Base-by-base conservation (phyloP, 2,888 invertebrate genomes). In the Bedellia somnulentella region DNA sequence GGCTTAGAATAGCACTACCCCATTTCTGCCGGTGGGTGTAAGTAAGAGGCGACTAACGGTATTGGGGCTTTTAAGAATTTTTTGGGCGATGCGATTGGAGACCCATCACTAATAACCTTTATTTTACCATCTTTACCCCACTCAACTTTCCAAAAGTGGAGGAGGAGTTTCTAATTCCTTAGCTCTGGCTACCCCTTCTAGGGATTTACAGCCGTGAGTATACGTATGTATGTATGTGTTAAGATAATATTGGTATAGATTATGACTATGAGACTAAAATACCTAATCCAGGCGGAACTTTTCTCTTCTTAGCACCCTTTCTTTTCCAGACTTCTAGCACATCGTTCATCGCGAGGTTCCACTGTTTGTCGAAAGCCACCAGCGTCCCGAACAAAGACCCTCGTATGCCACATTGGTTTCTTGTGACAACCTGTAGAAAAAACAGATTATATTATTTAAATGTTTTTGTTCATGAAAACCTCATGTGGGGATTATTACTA, bases 361-460 rank as follows among this genome's bases (percentile, higher is more conserved):
- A 94, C 56, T 94, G 93, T 52, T 90, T 93, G 64, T 97, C 97
- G 59, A 92, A 97, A 2, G 90, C 90, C 11, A 85, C 80, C 15
- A 96, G 63, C 41, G 81, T 86, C 1, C 90, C 97, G 36, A 83
- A 81, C 35, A 91, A 81, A 36, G 80, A 81, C 3, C 95, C 93
- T 32, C 93, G 77, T 14, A 94, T 64, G 8, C 84, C 83, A 21
- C 68, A 75, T 14, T 82, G 83, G 41, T 82, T 82, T 31, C 95
- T 80, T 0, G 89, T 89, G 48, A 83, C 80, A 24, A 93, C 82
- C 86, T 90, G 67, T 3, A 38, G 38, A 31, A 18, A n/a, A n/a
- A n/a, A n/a, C n/a, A n/a, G n/a, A n/a, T n/a, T n/a, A n/a, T n/a
- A n/a, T n/a, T n/a, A n/a, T n/a, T n/a, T n/a, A n/a, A n/a, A n/a